Evolutionary conservation across 2,888 invertebrate species (phyloP), one percentile per base, ranked within the genome.

Genomic region (Orthonychiurus folsomi): DNA sequence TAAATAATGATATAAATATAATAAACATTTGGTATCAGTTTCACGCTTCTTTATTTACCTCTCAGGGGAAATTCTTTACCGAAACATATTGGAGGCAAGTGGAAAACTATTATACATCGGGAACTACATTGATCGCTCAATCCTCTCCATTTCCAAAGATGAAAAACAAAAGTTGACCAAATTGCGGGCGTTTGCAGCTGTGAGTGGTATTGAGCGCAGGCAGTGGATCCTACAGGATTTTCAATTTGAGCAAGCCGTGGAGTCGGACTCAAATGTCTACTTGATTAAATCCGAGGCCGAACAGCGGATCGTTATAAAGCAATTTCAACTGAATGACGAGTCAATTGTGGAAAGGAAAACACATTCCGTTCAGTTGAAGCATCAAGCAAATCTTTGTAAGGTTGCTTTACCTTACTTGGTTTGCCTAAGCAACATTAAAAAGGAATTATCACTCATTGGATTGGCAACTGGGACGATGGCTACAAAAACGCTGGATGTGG

Each of bases 41-140:
- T n/a, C n/a, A n/a, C n/a, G n/a, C n/a, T n/a, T n/a, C n/a, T n/a
- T n/a, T n/a, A n/a, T n/a, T n/a, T n/a, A n/a, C n/a, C n/a, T n/a
- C n/a, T 18, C 71, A 86, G 88, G 88, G 57, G 83, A 86, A 76
- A 83, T 89, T 72, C 78, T 86, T 73, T 93, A 93, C 91, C 83
- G 93, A 62, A 87, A 90, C 76, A 83, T 92, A 57, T 80, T 93
- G 59, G 93, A 93, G 73, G 76, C 62, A 28, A 78, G 69, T 25
- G 65, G 67, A 52, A 57, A 60, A 24, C 57, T 71, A 23, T 21
- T 66, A 9, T 65, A 69, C 47, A 64, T 68, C 53, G 69, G 66
- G 37, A 59, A 58, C 26, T 64, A 59, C 47, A 65, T 61, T 79
- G 81, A 66, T 75, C 75, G 18, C 79, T 84, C 20, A 85, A 86